Base-by-base conservation (phyloP, 1,140 invertebrate genomes). In the Drosophila repleta region DNA sequence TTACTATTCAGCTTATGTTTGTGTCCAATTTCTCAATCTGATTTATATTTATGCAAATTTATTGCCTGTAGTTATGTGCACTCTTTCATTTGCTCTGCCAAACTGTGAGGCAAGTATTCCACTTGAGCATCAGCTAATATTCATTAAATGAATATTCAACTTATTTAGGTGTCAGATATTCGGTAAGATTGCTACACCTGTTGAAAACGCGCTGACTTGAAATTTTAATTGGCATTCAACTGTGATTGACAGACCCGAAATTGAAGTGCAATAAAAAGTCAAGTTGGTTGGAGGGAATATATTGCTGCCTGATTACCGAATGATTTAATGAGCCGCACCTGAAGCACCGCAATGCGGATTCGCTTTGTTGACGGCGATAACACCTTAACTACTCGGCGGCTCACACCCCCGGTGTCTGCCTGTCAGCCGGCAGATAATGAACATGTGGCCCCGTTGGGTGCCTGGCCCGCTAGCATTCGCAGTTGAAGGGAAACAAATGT, bases 291-390 rank as follows among this genome's bases (percentile, higher is more conserved):
- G 21, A 1, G 26, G 29, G 10, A 11, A 3, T 3, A 10, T 10
- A 17, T 61, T 37, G 13, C n/a, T 20, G 62, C 32, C 62, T 68
- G 82, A 81, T 85, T 77, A 69, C 77, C 60, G 45, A 70, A 55
- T 85, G 78, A 85, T 87, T 85, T 82, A 87, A 87, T 85, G 82
- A 85, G 82, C 63, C 52, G 43, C 77, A 85, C 79, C 82, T 88
- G 78, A 87, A 68, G 66, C 43, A 29, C 21, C 35, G 15, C 20
- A 57, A 60, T 68, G 45, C 43, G 49, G 49, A 68, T 46, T 70
- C 43, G 52, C 18, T 41, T 26, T 48, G 21, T 37, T 62, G 32
- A 21, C 18, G 51, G 41, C 37, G n/a, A 18, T n/a, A 39, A 46
- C 53, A 72, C 55, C 46, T 72, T n/a, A 21, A 35, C 21, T 21